Evolutionary conservation across 2,888 invertebrate genomes (phyloP).

Genomic region (Leucania comma): DNA sequence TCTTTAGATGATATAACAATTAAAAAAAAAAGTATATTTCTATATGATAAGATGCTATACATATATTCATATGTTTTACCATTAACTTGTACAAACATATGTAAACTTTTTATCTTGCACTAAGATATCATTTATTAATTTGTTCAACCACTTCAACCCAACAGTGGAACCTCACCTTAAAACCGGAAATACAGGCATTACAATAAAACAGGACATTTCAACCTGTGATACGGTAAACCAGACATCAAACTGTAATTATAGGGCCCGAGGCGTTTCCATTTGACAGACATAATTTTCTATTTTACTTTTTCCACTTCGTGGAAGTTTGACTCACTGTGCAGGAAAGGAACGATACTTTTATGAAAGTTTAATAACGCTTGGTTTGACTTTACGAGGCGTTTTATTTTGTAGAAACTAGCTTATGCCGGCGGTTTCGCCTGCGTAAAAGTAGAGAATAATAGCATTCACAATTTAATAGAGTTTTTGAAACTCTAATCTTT

Average conservation of each 20-base stretch:
- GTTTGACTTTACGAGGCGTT: constrained; percentile 11
- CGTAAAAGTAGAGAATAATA: background rate
- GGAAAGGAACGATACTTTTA: constrained; percentile 13
- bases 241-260: constrained; percentile 59
- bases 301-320: constrained; percentile 42
- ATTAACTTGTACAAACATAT: too few species aligned
- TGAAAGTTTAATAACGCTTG: constrained; percentile 31
- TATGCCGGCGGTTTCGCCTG: background rate
- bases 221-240: constrained; percentile 48
- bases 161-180: constrained; percentile 12
- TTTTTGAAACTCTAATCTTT: too few species aligned
- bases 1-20: too few species aligned
- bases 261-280: constrained; percentile 55
- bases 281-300: constrained; percentile 62
- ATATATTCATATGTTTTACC: too few species aligned
- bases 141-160: too few species aligned
- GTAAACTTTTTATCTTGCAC: too few species aligned
- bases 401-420: constrained; percentile 1
- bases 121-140: too few species aligned
- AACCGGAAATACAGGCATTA: constrained; percentile 41
- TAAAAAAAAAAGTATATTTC: too few species aligned
- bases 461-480: too few species aligned
- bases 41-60: too few species aligned
- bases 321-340: constrained; percentile 33
- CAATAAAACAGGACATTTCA: constrained; percentile 51